A percentile compares a stretch with the other conserved stretches of the same genome.
Evolutionary conservation across 2,888 invertebrate species (phyloP).

Genomic region (Cosmopolites sordidus): DNA sequence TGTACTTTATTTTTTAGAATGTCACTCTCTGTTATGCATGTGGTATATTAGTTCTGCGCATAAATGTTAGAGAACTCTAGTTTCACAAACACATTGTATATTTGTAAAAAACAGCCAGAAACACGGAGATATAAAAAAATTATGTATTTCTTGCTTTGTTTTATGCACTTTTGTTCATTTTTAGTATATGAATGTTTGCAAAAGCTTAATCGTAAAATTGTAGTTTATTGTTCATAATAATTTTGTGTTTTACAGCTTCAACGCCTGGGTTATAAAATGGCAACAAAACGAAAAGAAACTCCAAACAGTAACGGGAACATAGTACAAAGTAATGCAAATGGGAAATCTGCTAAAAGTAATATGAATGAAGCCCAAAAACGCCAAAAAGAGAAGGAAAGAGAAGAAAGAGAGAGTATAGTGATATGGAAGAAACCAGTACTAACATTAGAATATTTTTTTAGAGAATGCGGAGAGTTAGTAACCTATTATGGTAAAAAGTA

Average conservation of each 20-base stretch:
- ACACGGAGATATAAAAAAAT: no score
- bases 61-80: no score
- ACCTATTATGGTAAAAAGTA: constrained; percentile 58
- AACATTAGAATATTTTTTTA: constrained; percentile 74
- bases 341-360: constrained; percentile 22
- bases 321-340: constrained; percentile 29
- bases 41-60: no score
- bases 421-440: constrained; percentile 77
- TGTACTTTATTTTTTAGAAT: no score
- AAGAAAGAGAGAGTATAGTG: constrained; percentile 65
- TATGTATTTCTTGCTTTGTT: no score
- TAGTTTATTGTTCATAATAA: no score
- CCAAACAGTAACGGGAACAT: constrained; percentile 29
- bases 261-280: constrained; percentile 63
- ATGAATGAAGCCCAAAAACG: constrained; percentile 27
- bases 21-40: no score
- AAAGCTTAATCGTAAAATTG: no score
- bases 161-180: no score
- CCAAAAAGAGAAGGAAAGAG: constrained; percentile 48
- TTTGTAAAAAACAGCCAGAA: no score
- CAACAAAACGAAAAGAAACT: constrained; percentile 41
- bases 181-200: no score
- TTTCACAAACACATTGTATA: no score
- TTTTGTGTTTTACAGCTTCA: constrained; percentile 52
- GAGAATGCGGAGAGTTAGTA: constrained; percentile 65